A percentile compares a stretch with the other conserved stretches of the same genome.
phyloP scores from a whole-genome alignment of 2,888 invertebrate genomes.

The Diaphora mendica region DNA sequence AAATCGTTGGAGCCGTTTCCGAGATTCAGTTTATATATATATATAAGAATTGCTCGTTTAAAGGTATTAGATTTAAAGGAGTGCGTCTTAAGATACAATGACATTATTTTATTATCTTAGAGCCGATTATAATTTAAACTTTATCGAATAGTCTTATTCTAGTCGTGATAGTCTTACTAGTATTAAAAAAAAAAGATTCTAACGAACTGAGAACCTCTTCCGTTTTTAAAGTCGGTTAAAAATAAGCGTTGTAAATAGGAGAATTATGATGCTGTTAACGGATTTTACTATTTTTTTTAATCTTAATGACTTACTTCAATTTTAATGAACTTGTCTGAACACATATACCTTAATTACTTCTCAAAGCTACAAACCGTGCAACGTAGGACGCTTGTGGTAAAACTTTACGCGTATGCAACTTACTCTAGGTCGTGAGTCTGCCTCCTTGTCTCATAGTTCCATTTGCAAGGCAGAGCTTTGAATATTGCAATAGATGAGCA shows the following conservation, averaged over 20 bases:
- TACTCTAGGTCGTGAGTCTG: background rate
- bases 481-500: background rate
- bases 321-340: slow-evolving; percentile 29
- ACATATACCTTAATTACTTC: slow-evolving; percentile 46
- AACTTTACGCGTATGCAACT: slow-evolving; percentile 20
- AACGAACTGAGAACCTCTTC: no score
- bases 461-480: background rate
- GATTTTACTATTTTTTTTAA: no score
- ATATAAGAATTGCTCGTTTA: no score
- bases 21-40: no score
- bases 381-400: slow-evolving; percentile 22
- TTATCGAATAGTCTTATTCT: no score
- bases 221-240: no score
- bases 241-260: background rate
- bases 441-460: background rate
- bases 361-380: slow-evolving; percentile 28
- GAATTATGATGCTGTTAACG: background rate
- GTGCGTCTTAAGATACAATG: no score
- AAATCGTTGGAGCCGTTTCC: no score
- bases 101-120: background rate
- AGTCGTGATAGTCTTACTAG: no score
- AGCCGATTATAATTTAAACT: no score
- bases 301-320: slow-evolving; percentile 14
- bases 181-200: no score
- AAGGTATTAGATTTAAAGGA: no score